Evolutionary conservation across 2,888 invertebrate species (phyloP), one percentile per base, ranked within the genome.

Genomic region (Erynnis tages): DNA sequence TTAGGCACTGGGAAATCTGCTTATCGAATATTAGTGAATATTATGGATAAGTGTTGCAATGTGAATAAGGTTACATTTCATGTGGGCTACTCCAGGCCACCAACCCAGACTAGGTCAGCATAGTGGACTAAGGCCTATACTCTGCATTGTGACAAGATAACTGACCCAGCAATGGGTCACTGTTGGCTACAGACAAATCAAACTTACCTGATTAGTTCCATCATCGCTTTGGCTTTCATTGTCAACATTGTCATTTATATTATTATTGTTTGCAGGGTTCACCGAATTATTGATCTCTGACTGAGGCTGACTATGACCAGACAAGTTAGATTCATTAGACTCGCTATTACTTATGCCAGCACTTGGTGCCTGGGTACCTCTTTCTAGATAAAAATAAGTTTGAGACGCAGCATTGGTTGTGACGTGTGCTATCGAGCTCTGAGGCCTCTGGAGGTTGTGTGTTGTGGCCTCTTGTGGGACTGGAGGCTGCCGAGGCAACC

Each of bases 151-250:
- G n/a, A n/a, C n/a, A n/a, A n/a, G n/a, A n/a, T n/a, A n/a, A n/a
- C n/a, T n/a, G n/a, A n/a, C n/a, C n/a, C n/a, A n/a, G n/a, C n/a
- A n/a, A n/a, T n/a, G n/a, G n/a, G n/a, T n/a, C n/a, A n/a, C n/a
- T n/a, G n/a, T n/a, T 11, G 0, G 4, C 7, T 4, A 8, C 27
- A 27, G 21, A 14, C 14, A 32, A 14, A 37, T 27, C 6, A 27
- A 37, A 16, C 3, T 6, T 59, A 88, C 89, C 84, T 86, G 86
- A 56, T 82, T 83, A 43, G 76, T 69, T 5, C 86, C 86, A 69
- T 88, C 88, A 52, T 89, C 89, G 71, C 89, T 88, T 57, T 84
- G 82, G 53, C 83, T 87, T 23, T 88, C 88, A 73, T 83, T 86
- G 56, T 88, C 89, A 17, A 71, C 74, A 66, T 82, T 83, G 54